Conservation (phyloP, 2,888 invertebrate genomes). For the Phalera bucephala region DNA sequence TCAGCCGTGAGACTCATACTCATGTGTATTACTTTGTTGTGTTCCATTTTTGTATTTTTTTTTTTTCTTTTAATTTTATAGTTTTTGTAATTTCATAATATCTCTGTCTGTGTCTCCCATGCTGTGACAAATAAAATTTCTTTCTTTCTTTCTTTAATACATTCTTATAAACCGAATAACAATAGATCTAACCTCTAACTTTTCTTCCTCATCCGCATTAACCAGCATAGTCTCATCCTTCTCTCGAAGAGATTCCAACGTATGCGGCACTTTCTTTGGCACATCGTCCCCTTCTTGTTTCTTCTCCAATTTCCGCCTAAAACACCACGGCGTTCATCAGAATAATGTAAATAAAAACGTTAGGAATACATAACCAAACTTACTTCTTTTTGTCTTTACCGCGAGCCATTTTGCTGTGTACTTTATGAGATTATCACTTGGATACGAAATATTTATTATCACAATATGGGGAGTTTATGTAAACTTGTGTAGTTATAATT, state of each 20-base stretch:
- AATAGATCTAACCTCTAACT: slow-evolving; percentile 83
- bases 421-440: slow-evolving; percentile 4
- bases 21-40: no score
- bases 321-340: slow-evolving; percentile 20
- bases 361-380: slow-evolving; percentile 46
- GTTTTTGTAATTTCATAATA: no score
- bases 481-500: no score
- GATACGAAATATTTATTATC: no score
- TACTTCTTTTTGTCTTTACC: slow-evolving; percentile 78
- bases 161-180: no score
- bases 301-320: slow-evolving; percentile 73
- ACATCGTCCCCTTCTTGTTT: slow-evolving; percentile 76
- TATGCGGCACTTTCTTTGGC: slow-evolving; percentile 87
- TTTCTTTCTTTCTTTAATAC: no score
- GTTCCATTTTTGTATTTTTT: no score
- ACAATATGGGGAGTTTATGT: no score
- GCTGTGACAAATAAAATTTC: no score
- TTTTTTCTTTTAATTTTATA: no score
- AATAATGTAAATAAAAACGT: slow-evolving; percentile 14
- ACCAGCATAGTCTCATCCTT: slow-evolving; percentile 95
- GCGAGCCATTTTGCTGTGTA: slow-evolving; percentile 59
- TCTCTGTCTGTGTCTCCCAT: no score
- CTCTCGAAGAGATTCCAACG: slow-evolving; percentile 95
- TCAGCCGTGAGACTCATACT: no score
- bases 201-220: slow-evolving; percentile 89